These are phyloP conservation scores for Emydocephalus ijimae DNA, from an alignment of 2,113 vertebrate species.

Conservation along the genomic window DNA sequence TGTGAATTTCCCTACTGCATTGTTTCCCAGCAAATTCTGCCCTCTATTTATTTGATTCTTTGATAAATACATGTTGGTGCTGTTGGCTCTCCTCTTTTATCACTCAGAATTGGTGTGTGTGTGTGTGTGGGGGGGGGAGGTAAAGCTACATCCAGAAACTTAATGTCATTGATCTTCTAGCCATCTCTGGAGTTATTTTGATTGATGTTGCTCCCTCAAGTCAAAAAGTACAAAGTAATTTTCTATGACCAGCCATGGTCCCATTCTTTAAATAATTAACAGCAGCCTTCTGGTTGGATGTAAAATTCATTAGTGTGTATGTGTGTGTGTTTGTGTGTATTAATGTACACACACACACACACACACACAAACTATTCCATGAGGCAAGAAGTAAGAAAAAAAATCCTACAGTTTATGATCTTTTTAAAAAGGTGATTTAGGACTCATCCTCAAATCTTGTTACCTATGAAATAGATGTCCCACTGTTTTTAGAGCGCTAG, in stretches of 20 bases:
- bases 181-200: background rate
- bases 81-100: background rate
- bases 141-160: background rate
- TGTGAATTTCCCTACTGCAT: background rate
- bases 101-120: background rate
- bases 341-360: too few relatives aligned
- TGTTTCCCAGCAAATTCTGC: background rate
- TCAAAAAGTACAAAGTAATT: background rate
- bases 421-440: background rate
- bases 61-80: background rate
- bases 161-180: background rate
- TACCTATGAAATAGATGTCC: background rate
- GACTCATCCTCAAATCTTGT: background rate
- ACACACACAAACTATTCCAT: background rate
- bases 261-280: background rate
- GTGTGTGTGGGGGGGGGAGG: too few relatives aligned
- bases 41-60: background rate
- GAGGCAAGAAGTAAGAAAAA: background rate
- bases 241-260: background rate
- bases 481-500: background rate
- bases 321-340: too few relatives aligned
- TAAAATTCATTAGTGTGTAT: background rate
- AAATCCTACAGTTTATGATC: background rate
- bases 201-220: background rate
- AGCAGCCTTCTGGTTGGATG: background rate